Conservation (phyloP, 1,140 invertebrate species). For the Reticulitermes speratus region DNA sequence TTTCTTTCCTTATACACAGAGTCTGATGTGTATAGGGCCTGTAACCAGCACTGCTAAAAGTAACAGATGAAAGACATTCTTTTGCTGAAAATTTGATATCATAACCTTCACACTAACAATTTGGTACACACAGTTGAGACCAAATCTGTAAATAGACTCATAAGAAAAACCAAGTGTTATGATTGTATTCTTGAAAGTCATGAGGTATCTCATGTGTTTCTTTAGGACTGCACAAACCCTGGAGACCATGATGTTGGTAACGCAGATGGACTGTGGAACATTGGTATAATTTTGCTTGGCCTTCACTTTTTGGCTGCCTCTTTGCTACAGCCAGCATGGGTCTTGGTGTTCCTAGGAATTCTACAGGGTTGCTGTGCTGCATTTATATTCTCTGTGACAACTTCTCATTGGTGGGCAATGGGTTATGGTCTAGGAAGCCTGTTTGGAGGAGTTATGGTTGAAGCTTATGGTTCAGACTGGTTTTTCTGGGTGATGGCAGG, state of each 20-base stretch:
- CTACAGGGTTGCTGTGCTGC: constrained; percentile 9
- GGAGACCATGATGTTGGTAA: background rate
- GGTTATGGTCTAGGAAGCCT: constrained; percentile 10
- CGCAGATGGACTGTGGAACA: background rate
- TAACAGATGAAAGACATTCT: too few species aligned
- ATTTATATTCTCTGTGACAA: background rate
- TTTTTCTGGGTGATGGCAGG: constrained; percentile 10
- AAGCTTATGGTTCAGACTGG: background rate
- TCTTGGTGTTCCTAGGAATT: background rate
- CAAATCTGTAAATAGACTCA: too few species aligned
- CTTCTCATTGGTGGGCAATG: background rate
- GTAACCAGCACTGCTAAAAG: too few species aligned
- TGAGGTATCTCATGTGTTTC: background rate
- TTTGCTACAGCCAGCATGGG: background rate
- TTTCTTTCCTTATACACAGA: too few species aligned
- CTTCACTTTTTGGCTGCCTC: constrained; percentile 1
- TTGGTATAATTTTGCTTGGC: background rate
- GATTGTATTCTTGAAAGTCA: too few species aligned
- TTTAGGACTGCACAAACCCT: background rate
- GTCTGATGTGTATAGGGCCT: too few species aligned
- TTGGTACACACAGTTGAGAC: too few species aligned
- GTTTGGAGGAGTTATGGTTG: background rate
- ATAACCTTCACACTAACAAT: too few species aligned
- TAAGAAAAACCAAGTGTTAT: too few species aligned
- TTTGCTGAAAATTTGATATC: too few species aligned